Evolutionary conservation across 2,797 vertebrate genomes (phyloP), one percentile per base, ranked within the genome.

Genomic region (Clarias pachynema): DNA sequence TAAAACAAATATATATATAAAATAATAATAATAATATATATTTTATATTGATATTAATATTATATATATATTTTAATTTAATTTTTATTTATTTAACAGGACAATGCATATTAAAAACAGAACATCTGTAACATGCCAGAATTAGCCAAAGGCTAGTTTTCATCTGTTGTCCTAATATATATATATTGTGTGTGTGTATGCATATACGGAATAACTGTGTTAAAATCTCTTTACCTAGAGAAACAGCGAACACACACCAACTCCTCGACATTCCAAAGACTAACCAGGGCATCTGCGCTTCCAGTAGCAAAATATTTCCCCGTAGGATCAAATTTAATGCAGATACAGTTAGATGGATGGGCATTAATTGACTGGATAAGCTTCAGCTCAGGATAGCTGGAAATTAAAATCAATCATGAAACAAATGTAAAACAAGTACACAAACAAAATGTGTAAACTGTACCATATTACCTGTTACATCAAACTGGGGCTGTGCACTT

Each of bases 271-370:
- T 97, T 94, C 98, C 98, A 99, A 84, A 99, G 96, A 89, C 98
- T 99, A 88, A 99, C 98, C 44, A 99, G 92, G 0, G 98, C 98
- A 0, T 99, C 98, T 0, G 98, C 97, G 24, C 98, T 99, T 89
- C 98, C 98, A 0, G 97, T 99, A 86, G 98, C 98, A 70, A 99
- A 99, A 92, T 99, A 98, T 86, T 97, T 99, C 53, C 98, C 98
- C 0, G 94, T 99, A 80, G 98, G 98, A 89, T 99, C 98, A 0
- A 99, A 99, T 93, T 99, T 98, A 93, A 99, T 99, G 85, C 98
- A 99, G 94, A 99, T 99, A 92, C 98, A 99, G 93, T 99, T 99
- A 81, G 98, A 99, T 6, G 98, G 98, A 82, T 99, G 98, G 37
- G 98, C 98, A 0, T 99, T 99, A 93, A 99, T 99, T 80, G 98